These are phyloP conservation scores for Apocheima hispidaria DNA, from an alignment of 2,888 invertebrate genomes.

Conservation along the genomic window DNA sequence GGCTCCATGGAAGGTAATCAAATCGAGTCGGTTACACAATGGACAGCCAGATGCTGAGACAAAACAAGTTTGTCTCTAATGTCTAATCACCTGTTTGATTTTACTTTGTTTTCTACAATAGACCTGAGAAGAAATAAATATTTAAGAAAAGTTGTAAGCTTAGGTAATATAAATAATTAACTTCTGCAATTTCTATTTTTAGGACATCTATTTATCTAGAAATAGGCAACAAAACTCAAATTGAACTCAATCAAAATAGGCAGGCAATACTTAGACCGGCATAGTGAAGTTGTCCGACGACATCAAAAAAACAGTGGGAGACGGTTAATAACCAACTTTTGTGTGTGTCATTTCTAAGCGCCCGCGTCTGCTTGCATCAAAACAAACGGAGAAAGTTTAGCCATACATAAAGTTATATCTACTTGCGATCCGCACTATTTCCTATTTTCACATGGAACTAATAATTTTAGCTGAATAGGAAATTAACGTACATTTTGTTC, in stretches of 20 bases:
- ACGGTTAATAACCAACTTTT: no score
- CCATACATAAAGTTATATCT: constrained; percentile 68
- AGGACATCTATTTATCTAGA: no score
- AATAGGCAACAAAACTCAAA: no score
- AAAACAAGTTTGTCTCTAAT: constrained; percentile 60
- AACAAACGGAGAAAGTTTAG: constrained; percentile 81
- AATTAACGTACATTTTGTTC: constrained; percentile 41
- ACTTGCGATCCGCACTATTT: constrained; percentile 67
- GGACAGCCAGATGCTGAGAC: constrained; percentile 58
- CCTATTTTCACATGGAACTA: constrained; percentile 66
- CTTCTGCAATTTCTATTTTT: no score
- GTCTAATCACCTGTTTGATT: constrained; percentile 54
- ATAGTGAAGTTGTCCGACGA: no score
- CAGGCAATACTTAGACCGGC: no score
- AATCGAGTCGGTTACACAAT: constrained; percentile 75
- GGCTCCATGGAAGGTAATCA: constrained; percentile 74
- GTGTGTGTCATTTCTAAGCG: constrained; percentile 54
- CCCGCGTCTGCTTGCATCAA: constrained; percentile 60
- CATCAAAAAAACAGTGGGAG: no score
- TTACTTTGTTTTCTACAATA: background rate
- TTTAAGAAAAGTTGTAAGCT: no score
- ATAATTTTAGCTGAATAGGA: constrained; percentile 57
- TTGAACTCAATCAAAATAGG: no score
- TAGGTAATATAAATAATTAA: no score
- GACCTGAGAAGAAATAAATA: background rate